Base-by-base conservation (phyloP, 1,140 invertebrate genomes). In the Brachionus asplanchnoidis region DNA sequence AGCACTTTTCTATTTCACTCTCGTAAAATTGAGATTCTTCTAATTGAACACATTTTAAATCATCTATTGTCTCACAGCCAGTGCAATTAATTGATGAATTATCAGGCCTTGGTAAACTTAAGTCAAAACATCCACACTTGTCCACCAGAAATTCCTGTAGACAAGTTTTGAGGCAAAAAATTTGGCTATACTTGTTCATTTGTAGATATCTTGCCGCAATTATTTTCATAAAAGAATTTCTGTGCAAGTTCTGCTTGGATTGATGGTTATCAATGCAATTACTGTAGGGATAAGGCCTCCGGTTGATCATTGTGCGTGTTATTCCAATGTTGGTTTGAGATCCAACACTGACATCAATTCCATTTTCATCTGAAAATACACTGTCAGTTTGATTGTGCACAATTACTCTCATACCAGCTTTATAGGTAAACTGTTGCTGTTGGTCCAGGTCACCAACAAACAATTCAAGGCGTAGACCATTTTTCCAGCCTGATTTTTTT, bases 301-400 rank as follows among this genome's bases (percentile, higher is more conserved):
- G 14, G 1, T 80, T 56, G 42, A 65, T 60, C 20, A 65, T 32
- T 28, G 78, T 80, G 14, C 56, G 46, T 23, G 44, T n/a, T 9
- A 80, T 53, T n/a, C 14, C 78, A 40, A 80, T 80, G 23, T 60
- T 80, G 17, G 56, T 65, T 12, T 60, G 50, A 6, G 20, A 17
- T 8, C 78, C 78, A 23, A 42, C 46, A 53, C 28, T 42, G 2
- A 80, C 78, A 23, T 80, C 78, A 17, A 80, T 65, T 26, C 78
- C 78, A n/a, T 80, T 26, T 17, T 75, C 70, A 42, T 75, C 36
- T 9, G 32, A 44, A 75, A 42, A 75, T n/a, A 32, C 17, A 17
- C 20, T 17, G 40, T 17, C 14, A 20, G 46, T 80, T 80, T 80
- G 78, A 50, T 80, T 80, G 23, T 80, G 78, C 2, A 80, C 78